phyloP scores from a whole-genome alignment of 2,797 vertebrate genomes.

The Bradypodion pumilum region DNA sequence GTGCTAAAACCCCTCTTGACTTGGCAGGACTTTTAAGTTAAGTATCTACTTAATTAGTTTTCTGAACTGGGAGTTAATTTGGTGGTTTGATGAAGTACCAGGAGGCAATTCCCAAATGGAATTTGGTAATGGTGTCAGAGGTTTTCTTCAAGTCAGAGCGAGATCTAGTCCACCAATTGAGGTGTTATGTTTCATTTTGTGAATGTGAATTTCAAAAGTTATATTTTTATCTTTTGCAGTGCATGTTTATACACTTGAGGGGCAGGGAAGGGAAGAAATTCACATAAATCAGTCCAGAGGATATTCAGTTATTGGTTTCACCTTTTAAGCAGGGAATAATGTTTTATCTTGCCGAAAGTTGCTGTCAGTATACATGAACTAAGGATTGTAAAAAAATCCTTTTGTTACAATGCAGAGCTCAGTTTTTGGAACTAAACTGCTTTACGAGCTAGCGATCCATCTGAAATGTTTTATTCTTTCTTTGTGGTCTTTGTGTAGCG shows the following conservation, averaged over 20 bases:
- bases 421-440: not conserved
- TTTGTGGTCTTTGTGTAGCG: no score
- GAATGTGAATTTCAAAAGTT: not conserved
- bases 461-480: not conserved
- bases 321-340: not conserved
- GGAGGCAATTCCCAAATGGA: not conserved
- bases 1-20: not conserved
- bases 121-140: not conserved
- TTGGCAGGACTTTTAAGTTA: not conserved
- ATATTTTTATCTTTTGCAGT: not conserved
- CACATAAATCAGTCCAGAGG: not conserved
- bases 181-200: not conserved
- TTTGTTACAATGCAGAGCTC: not conserved
- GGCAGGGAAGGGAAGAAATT: not conserved
- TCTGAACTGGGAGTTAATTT: conserved; percentile 19
- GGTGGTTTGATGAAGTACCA: not conserved
- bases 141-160: not conserved
- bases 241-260: not conserved
- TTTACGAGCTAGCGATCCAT: not conserved
- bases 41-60: conserved; percentile 16
- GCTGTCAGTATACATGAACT: not conserved
- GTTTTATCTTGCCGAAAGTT: not conserved
- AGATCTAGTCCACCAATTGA: not conserved
- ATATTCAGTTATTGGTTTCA: not conserved
- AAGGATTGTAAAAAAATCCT: not conserved